Evolutionary conservation across 2,113 vertebrate species (phyloP).

Genomic region (Xiphias gladius): DNA sequence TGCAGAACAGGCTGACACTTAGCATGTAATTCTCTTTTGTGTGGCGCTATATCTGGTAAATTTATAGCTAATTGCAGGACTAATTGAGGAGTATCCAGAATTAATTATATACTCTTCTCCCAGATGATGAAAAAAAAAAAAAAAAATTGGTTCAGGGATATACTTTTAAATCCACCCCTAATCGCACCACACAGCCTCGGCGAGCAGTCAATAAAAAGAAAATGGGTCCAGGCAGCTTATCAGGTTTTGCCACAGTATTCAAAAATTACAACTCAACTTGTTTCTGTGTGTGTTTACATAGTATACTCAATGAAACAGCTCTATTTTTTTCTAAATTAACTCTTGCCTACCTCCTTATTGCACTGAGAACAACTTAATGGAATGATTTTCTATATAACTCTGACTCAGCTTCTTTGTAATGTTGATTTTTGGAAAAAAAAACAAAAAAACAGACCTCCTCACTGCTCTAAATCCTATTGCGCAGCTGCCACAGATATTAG

Average conservation of each 20-base stretch:
- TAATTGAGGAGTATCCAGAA: conserved; percentile 71
- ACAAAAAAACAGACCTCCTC: conserved; percentile 42
- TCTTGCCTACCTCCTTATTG: neutral
- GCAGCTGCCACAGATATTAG: conserved; percentile 56
- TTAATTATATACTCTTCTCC: conserved; percentile 69
- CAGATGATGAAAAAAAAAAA: conserved; percentile 57
- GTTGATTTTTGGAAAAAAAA: conserved; percentile 27
- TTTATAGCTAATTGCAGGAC: conserved; percentile 55
- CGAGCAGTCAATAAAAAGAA: conserved; percentile 45
- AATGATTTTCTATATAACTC: conserved; percentile 7
- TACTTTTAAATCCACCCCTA: conserved; percentile 59
- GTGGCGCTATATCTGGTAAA: conserved; percentile 38
- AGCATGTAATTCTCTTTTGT: conserved; percentile 47
- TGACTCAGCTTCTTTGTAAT: conserved; percentile 11
- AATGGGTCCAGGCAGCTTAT: conserved; percentile 34
- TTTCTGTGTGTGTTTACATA: conserved; percentile 17
- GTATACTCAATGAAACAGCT: neutral
- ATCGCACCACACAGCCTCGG: conserved; percentile 55
- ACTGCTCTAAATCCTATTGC: conserved; percentile 60
- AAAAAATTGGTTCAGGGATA: conserved; percentile 60
- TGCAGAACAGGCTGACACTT: conserved; percentile 11
- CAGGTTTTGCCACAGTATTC: conserved; percentile 22
- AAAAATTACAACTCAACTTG: conserved; percentile 1
- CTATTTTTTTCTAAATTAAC: neutral
- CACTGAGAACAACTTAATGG: neutral